phyloP scores from a whole-genome alignment of 2,888 invertebrate genomes.

The Epiblema foenella region DNA sequence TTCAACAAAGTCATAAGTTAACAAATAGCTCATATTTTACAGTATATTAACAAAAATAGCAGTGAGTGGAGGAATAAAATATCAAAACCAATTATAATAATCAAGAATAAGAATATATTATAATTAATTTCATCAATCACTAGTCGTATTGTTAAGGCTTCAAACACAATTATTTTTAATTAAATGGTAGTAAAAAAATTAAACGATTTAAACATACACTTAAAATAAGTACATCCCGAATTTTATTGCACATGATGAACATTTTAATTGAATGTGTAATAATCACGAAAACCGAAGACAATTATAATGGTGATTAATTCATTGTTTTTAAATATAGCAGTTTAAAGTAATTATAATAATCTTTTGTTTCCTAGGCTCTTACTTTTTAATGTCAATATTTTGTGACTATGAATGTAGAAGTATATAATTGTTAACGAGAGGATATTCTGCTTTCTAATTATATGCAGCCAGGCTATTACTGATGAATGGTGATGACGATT shows the following conservation, averaged over 20 bases:
- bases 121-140: background rate
- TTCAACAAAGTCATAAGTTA: too few species aligned
- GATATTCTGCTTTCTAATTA: slow-evolving; percentile 39
- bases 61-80: background rate
- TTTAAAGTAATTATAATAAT: background rate
- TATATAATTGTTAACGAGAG: slow-evolving; percentile 14
- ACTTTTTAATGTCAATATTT: background rate
- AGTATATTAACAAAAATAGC: background rate
- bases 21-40: background rate
- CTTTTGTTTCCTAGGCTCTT: background rate
- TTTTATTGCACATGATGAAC: too few species aligned
- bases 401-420: background rate
- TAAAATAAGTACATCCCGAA: too few species aligned
- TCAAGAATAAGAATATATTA: too few species aligned
- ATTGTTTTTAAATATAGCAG: too few species aligned
- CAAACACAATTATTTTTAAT: background rate
- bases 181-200: background rate
- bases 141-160: too few species aligned
- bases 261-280: background rate
- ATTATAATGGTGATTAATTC: background rate
- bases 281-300: background rate
- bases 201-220: background rate
- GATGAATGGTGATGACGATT: slow-evolving; percentile 11
- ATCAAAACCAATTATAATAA: background rate
- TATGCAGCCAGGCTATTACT: slow-evolving; percentile 26